These are phyloP conservation scores for Leucoptera coffeella DNA, from an alignment of 2,888 invertebrate genomes.

Conservation along the genomic window DNA sequence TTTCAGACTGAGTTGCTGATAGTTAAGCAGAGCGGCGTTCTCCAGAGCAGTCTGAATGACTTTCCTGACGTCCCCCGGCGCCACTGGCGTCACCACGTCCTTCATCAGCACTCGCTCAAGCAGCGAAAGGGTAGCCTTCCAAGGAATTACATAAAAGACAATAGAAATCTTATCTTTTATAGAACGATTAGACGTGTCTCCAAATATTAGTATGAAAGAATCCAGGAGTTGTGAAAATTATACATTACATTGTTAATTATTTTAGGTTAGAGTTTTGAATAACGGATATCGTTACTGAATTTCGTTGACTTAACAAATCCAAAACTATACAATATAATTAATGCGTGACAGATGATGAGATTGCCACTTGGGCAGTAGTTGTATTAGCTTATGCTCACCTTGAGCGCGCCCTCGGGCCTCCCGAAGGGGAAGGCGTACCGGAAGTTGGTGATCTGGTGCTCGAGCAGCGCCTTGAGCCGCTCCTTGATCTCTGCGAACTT, in stretches of 20 bases:
- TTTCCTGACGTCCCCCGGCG: conserved; percentile 88
- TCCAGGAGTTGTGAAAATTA: no score
- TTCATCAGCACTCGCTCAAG: conserved; percentile 98
- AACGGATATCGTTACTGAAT: not conserved
- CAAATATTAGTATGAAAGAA: no score
- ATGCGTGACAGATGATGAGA: no score
- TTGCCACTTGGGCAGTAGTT: no score
- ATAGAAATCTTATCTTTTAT: no score
- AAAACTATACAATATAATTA: no score
- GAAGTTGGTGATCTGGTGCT: conserved; percentile 99
- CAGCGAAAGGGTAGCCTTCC: conserved; percentile 86
- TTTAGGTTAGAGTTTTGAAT: no score
- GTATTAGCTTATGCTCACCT: no score
- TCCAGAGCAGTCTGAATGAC: conserved; percentile 97
- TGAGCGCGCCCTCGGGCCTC: conserved; percentile 94
- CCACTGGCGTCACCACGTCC: conserved; percentile 95
- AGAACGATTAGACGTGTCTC: no score
- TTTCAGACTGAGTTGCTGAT: conserved; percentile 90
- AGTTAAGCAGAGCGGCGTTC: conserved; percentile 96
- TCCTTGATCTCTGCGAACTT: conserved; percentile 98
- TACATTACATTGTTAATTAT: no score
- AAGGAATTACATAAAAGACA: no score
- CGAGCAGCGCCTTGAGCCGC: conserved; percentile 82
- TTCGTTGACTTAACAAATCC: not conserved
- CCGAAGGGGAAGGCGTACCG: conserved; percentile 98